These are phyloP conservation scores for Arge pagana DNA, from an alignment of 2,888 invertebrate species.

Conservation along the genomic window DNA sequence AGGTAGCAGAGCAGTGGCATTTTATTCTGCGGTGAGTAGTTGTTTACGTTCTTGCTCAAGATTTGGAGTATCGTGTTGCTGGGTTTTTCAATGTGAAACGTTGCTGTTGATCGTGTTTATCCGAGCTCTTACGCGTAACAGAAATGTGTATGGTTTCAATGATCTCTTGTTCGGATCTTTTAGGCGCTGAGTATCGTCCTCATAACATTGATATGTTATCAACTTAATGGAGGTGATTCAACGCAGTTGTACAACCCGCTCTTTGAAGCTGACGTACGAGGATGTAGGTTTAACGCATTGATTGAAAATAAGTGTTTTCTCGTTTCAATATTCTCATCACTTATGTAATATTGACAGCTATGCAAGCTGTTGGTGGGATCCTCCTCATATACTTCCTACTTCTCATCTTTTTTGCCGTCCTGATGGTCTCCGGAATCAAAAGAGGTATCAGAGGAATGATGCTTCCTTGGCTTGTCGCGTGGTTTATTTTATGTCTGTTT, in stretches of 20 bases:
- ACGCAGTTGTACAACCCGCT: constrained; percentile 86
- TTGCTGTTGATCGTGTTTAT: no score
- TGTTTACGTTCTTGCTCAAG: no score
- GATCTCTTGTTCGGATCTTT: constrained; percentile 36
- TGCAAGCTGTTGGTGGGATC: constrained; percentile 72
- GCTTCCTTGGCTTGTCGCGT: constrained; percentile 77
- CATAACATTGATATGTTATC: constrained; percentile 76
- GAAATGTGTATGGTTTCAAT: no score
- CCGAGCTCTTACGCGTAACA: no score
- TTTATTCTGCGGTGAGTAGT: constrained; percentile 69
- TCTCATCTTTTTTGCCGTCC: constrained; percentile 63
- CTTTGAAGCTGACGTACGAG: constrained; percentile 83
- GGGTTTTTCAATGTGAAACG: no score
- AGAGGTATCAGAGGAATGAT: constrained; percentile 79
- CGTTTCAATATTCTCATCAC: background rate
- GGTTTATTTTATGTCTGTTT: constrained; percentile 73
- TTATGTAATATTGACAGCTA: constrained; percentile 63
- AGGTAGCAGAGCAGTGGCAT: constrained; percentile 79
- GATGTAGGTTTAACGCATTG: constrained; percentile 63
- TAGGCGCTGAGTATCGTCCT: constrained; percentile 73
- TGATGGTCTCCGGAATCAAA: constrained; percentile 69
- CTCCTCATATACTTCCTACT: constrained; percentile 65
- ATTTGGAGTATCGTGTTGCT: no score
- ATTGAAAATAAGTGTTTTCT: background rate
- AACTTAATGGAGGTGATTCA: constrained; percentile 86